These are phyloP conservation scores for Sphenopsis melanotis DNA, from an alignment of 2,797 vertebrate species.

Conservation along the genomic window DNA sequence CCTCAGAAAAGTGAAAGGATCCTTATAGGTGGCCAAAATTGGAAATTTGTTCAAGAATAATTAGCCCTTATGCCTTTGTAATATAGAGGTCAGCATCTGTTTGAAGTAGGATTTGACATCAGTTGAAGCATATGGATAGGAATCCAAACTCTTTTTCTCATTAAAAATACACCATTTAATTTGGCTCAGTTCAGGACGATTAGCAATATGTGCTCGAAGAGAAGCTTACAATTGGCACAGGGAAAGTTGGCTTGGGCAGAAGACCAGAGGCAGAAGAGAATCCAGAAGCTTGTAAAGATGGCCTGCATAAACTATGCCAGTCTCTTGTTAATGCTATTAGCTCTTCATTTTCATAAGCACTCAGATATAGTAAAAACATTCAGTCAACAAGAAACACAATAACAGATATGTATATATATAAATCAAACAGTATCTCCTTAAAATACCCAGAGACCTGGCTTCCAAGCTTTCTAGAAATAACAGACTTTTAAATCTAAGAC, in stretches of 20 bases:
- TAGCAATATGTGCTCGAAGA: constrained; percentile 34
- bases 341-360: constrained; percentile 12
- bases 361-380: background rate
- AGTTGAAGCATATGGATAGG: constrained; percentile 51
- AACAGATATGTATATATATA: background rate
- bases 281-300: constrained; percentile 15
- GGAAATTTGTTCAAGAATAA: constrained; percentile 10
- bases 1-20: background rate
- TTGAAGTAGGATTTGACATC: constrained; percentile 53
- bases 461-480: background rate
- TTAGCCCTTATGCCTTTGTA: constrained; percentile 19
- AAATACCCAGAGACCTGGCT: background rate
- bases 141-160: constrained; percentile 55
- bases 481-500: background rate
- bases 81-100: constrained; percentile 60
- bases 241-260: background rate
- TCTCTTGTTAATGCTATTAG: background rate
- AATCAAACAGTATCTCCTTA: background rate
- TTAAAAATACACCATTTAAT: constrained; percentile 66
- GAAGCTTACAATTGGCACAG: background rate
- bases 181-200: constrained; percentile 37
- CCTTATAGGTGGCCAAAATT: background rate
- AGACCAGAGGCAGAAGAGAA: background rate
- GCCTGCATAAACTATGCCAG: background rate
- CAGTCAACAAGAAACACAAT: background rate